Evolutionary conservation across 1,140 invertebrate species (phyloP), one percentile per base, ranked within the genome.

Genomic region (Neuroterus valhalla): DNA sequence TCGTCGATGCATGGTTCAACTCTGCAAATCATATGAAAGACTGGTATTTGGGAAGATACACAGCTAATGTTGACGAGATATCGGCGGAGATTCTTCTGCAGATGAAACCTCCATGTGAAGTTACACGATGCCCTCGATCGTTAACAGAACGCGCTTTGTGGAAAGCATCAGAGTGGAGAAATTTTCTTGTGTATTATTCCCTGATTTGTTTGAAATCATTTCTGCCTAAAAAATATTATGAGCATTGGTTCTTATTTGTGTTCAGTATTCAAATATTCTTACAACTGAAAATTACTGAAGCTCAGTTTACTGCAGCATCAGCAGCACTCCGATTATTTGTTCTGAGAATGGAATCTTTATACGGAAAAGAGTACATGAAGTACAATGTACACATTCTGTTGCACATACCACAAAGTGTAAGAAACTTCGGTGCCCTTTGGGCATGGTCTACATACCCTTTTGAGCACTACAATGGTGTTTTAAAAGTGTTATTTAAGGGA

Each of bases 151-250:
- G 78, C 10, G 38, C 52, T 21, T 68, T 45, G 62, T 82, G 74
- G 77, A 84, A 84, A 72, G 81, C 81, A n/a, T 77, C 75, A 15
- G 67, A 73, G n/a, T 75, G 23, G 21, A 72, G 70, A 66, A 44
- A 73, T 68, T 75, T 78, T 68, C 73, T 75, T 55, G 52, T 75
- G 26, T 75, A 72, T n/a, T 75, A 78, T 42, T 78, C 76, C 4
- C 17, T 75, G 21, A 66, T 67, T 4, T 68, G 46, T 70, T 10
- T 74, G 14, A 71, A 72, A 69, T 17, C n/a, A 26, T 52, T 78
- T 6, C 19, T 78, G 70, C 52, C 52, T 2, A 11, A 38, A 50
- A 38, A 21, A 10, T 75, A 66, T 71, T 78, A 75, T 23, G 74
- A 66, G 66, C 72, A 78, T 17, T 78, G 72, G 69, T 62, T 46